Base-by-base conservation (phyloP, 2,113 vertebrate species). In the Grus americana region DNA sequence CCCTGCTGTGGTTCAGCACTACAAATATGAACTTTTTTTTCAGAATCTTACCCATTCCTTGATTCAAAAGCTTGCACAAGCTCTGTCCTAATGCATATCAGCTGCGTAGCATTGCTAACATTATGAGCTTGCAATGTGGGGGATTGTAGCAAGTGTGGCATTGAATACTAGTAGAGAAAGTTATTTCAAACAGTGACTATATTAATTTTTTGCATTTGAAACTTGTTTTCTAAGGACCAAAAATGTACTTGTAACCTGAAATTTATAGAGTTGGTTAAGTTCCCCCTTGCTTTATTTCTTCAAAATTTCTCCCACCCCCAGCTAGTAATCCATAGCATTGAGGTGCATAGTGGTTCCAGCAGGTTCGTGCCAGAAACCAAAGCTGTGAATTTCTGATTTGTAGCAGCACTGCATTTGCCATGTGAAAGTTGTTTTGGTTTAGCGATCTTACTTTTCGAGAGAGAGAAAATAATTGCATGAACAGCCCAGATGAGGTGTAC, bases 91-190 rank as follows among this genome's bases (percentile, higher is more conserved):
- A 36, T 12, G 30, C 0, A 0, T 9, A 63, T 27, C 26, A 32
- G 15, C 30, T 1, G 4, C 0, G 7, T 30, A 23, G 18, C 5
- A 0, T 9, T 16, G 23, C 18, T 29, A 11, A n/a, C 6, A 0
- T 9, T 17, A 6, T 2, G 12, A 36, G 26, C 30, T 36, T 17
- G 27, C 9, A 5, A 12, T 1, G 13, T 1, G 12, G 18, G n/a
- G 57, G 10, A 12, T 2, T 15, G 54, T 40, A 23, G 47, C 34
- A 38, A 15, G 32, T 0, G 3, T 15, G 30, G 12, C 15, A 3
- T 5, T 14, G 23, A 29, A 29, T 15, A 9, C 9, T 8, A 4
- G 6, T 6, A 22, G 40, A 70, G 32, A 55, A 49, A 54, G 27
- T 17, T n/a, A 21, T 20, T 61, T 44, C 58, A 57, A 11, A n/a